Evolutionary conservation across 37 sponge, comb jelly and placozoan species (phyloP), one percentile per base, ranked within the genome.

Genomic region (Agelas oroides): DNA sequence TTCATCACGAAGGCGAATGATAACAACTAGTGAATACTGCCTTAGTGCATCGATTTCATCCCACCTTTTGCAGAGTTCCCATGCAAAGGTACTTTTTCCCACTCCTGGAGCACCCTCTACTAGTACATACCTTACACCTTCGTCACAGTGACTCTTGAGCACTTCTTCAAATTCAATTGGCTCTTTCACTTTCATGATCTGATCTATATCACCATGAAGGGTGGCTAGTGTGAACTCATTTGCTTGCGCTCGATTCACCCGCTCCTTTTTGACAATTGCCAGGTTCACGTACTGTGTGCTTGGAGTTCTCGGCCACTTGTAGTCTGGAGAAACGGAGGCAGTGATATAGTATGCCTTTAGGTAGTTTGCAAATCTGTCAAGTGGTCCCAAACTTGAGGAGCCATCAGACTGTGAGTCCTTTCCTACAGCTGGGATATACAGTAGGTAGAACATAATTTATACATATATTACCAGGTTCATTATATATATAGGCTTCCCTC

Each of bases 71-170:
- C 70, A 69, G 5, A 69, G 34, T 33, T 69, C 70, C 70, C 70
- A 69, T 14, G 70, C 34, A 69, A 69, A 69, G 5, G 70, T 69
- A 15, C 70, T 69, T 15, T 69, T 69, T 14, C 70, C 70, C 34
- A 69, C 70, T 2, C 70, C 70, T 35, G 70, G 70, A 12, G 46
- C 8, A 46, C 46, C 46, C 46, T 46, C 46, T 12, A 46, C 46
- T 46, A 46, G 46, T 8, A 46, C 46, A 46, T 12, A 12, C 8
- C 8, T 46, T 46, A 46, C 46, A 12, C 8, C 46, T 46, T 3
- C 8, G 6, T 46, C 46, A 46, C 46, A 3, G 3, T 46, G 6
- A 8, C 6, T 3, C 8, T 46, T 46, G 3, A 46, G 8, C 6
- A 46, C 46, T 12, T 46, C 46, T 8, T 46, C 46, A 2, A 61